Evolutionary conservation across 1,140 invertebrate species (phyloP), one percentile per base, ranked within the genome.

Genomic region (Phymastichus coffea): DNA sequence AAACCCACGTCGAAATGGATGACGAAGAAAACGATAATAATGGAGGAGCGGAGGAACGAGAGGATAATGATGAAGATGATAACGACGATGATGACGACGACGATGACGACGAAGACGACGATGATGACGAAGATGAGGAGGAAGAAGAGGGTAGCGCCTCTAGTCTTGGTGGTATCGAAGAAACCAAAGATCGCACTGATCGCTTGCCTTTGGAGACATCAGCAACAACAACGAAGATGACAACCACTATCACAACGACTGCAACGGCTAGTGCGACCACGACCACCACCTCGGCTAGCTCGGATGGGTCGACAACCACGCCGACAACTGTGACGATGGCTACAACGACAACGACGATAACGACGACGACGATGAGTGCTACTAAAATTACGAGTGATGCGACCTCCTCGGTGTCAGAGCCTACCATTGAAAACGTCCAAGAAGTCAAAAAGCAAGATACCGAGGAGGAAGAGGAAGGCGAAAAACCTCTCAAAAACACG

Each of bases 21-120:
- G 48, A 63, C 3, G 51, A 63, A 57, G 54, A 61, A 30, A 46
- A 47, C 17, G 56, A 68, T 33, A 41, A 63, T 8, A 61, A 69
- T 57, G 20, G 59, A 55, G 0, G 61, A 63, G 26, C 43, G 12
- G 66, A 71, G 15, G 69, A 72, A 22, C 69, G 69, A 17, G 70
- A 68, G 10, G 58, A 67, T 22, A 69, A 68, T 14, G 59, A 67
- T 25, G 65, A 55, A 23, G 63, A 68, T 19, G 63, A 66, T 3
- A 68, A 68, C 1, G 66, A 67, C 14, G 70, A 71, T 9, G 67
- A 71, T 0, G 58, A 67, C 26, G 61, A 65, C 14, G 54, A 54
- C 6, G 37, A 65, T 54, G 41, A 69, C 48, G 44, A 65, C 19
- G 58, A n/a, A n/a, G n/a, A n/a, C n/a, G n/a, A n/a, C n/a, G n/a